phyloP scores from a whole-genome alignment of 2,113 vertebrate species.

The Eurypyga helias region DNA sequence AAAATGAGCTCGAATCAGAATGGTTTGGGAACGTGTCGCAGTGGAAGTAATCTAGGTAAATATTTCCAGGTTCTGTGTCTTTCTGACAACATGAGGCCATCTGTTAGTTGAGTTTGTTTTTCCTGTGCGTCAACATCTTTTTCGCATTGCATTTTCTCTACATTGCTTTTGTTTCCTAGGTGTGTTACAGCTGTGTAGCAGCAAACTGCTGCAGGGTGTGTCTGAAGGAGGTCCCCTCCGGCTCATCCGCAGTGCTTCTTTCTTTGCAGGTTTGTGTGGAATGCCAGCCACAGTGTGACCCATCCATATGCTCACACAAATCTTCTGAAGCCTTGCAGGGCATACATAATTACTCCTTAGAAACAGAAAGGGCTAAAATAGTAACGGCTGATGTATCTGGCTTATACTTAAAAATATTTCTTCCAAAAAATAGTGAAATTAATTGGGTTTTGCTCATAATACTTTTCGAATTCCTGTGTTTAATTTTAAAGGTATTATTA shows the following conservation, averaged over 20 bases:
- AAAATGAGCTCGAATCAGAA: constrained; percentile 77
- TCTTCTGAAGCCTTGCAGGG: constrained; percentile 25
- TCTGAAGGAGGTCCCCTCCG: constrained; percentile 81
- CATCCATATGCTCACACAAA: constrained; percentile 49
- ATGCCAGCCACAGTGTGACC: constrained; percentile 74
- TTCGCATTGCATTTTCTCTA: constrained; percentile 36
- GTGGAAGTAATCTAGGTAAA: constrained; percentile 84
- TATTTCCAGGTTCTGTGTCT: constrained; percentile 4
- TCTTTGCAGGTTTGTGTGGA: constrained; percentile 89
- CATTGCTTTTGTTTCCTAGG: constrained; percentile 75
- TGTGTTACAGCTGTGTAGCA: constrained; percentile 78
- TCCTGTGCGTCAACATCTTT: neutral
- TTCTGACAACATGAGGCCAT: neutral
- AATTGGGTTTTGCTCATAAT: neutral
- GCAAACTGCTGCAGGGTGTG: constrained; percentile 77
- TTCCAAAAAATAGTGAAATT: neutral
- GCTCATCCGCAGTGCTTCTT: constrained; percentile 85
- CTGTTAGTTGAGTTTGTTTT: constrained; percentile 8
- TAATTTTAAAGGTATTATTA: neutral
- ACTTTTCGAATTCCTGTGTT: neutral
- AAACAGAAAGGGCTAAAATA: constrained; percentile 69
- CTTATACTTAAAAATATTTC: neutral
- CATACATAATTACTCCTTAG: constrained; percentile 39
- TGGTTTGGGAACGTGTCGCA: constrained; percentile 73
- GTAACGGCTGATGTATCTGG: neutral